A percentile compares a stretch with the other conserved stretches of the same genome.
These are phyloP conservation scores for Chironex yamaguchii DNA, from an alignment of 30 jellyfish, hydroid and myxozoan species.

Conservation along the genomic window DNA sequence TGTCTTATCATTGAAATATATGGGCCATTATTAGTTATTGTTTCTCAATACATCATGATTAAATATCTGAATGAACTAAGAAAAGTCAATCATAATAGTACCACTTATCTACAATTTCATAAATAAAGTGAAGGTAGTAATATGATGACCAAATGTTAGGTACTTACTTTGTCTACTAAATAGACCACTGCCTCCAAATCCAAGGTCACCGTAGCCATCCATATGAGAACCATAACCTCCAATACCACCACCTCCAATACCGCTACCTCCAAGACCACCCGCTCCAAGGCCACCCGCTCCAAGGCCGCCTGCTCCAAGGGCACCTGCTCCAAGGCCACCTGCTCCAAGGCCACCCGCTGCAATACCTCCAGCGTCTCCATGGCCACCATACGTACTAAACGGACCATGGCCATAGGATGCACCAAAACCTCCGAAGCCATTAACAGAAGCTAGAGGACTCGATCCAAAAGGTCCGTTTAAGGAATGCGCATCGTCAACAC, in stretches of 20 bases:
- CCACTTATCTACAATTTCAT: no score
- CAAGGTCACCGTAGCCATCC: conserved; percentile 23
- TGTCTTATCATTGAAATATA: no score
- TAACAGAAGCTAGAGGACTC: conserved; percentile 37
- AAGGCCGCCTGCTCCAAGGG: conserved; percentile 51
- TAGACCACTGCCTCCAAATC: conserved; percentile 15
- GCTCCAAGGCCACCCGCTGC: conserved; percentile 62
- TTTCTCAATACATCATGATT: no score
- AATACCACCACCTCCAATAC: no score
- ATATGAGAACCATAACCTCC: conserved; percentile 31
- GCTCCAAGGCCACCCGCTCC: conserved; percentile 30
- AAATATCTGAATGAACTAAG: background rate
- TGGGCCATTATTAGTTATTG: no score
- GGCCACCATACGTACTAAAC: conserved; percentile 69
- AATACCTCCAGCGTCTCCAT: conserved; percentile 55
- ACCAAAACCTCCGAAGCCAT: conserved; percentile 58
- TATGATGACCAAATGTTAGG: no score
- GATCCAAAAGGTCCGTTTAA: conserved; percentile 77
- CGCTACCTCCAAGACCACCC: conserved; percentile 16
- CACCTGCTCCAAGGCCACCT: conserved; percentile 82
- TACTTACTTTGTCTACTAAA: conserved; percentile 70
- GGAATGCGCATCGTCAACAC: conserved; percentile 38
- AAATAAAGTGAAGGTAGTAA: no score
- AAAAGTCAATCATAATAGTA: background rate
- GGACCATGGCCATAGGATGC: conserved; percentile 46